These are phyloP conservation scores for Phalanger gymnotis DNA, from an alignment of 2,797 vertebrate species.

Conservation along the genomic window DNA sequence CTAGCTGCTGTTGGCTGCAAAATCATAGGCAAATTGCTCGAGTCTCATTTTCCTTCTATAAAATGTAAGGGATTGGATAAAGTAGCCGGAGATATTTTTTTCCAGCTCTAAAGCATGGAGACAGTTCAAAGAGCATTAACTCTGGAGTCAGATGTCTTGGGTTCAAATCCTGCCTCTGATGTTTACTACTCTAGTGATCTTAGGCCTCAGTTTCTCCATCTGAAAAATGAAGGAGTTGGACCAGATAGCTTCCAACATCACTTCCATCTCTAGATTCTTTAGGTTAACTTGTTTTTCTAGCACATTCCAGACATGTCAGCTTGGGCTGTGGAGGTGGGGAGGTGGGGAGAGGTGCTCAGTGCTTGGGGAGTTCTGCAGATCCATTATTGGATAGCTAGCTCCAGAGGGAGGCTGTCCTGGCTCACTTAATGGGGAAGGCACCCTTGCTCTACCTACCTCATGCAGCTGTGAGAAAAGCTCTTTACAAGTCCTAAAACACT, in stretches of 20 bases:
- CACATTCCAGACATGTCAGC: background rate
- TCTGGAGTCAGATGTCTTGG: background rate
- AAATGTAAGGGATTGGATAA: background rate
- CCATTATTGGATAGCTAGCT: background rate
- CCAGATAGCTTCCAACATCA: background rate
- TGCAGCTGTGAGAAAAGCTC: background rate
- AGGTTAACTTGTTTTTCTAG: background rate
- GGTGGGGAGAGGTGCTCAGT: background rate
- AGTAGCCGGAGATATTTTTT: background rate
- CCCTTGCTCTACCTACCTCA: background rate
- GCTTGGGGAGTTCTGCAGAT: background rate
- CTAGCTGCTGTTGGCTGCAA: background rate
- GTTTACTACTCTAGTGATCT: background rate
- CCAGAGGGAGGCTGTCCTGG: background rate
- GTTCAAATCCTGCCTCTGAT: background rate
- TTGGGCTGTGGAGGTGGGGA: background rate
- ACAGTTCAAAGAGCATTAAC: background rate
- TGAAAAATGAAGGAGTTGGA: background rate
- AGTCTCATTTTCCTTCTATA: background rate
- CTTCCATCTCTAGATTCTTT: background rate
- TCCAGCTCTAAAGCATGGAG: background rate
- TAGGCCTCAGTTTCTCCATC: background rate
- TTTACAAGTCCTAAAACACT: background rate
- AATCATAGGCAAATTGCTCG: background rate
- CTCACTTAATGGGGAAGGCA: background rate